phyloP scores from a whole-genome alignment of 37 sponge, comb jelly and placozoan species.

The Beroe ovata region DNA sequence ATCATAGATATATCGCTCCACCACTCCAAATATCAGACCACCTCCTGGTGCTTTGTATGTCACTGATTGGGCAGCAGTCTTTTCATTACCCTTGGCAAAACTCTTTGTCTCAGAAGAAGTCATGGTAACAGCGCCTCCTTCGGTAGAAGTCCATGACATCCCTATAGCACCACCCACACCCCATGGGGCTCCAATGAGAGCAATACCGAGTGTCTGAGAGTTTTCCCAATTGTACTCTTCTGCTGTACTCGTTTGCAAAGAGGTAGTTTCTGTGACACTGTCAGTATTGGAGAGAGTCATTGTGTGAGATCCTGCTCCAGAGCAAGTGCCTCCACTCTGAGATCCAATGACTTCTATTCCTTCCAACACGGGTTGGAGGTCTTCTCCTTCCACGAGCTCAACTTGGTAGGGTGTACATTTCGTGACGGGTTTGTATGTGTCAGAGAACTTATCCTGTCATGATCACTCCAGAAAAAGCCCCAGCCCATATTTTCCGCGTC shows the following conservation, averaged over 20 bases:
- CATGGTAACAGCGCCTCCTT: background rate
- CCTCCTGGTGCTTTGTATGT: background rate
- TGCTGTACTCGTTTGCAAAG: background rate
- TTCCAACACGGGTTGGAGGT: background rate
- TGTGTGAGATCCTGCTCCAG: background rate
- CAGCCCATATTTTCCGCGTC: background rate
- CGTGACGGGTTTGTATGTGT: background rate
- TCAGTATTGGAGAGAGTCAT: constrained; percentile 8
- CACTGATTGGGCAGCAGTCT: background rate
- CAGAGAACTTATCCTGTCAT: background rate
- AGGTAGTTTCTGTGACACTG: background rate
- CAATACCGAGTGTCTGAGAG: background rate
- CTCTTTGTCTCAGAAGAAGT: background rate
- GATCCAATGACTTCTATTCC: constrained; percentile 7
- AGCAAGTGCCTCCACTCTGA: background rate
- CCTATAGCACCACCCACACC: background rate
- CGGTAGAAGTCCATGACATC: background rate
- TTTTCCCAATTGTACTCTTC: background rate
- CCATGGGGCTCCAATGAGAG: background rate
- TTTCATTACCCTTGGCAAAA: background rate
- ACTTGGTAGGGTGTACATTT: background rate
- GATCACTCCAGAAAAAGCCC: background rate
- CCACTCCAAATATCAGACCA: background rate
- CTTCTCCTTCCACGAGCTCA: background rate
- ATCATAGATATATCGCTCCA: background rate